Base-by-base conservation (phyloP, 2,888 invertebrate genomes). In the Megaustenia siamemsis region DNA sequence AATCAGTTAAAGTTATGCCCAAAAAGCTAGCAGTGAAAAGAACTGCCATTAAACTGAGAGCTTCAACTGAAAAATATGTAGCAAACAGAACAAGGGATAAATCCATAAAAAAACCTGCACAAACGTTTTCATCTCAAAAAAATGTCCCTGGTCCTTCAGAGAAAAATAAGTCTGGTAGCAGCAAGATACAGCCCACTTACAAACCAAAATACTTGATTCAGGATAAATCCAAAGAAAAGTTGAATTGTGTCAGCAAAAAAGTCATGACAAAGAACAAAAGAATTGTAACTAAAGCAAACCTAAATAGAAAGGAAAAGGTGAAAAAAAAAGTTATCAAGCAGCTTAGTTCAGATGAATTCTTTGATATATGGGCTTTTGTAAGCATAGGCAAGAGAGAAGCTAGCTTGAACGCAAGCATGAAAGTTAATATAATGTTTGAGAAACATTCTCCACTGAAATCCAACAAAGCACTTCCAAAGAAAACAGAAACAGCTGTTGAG, bases 331-430 rank as follows among this genome's bases (percentile, higher is more conserved):
- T 82, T 56, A 85, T 82, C 49, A 84, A 84, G 77, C 38, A 82
- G 43, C 80, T 83, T 18, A 82, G 73, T 21, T 56, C 78, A 76
- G 82, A 82, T 38, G 71, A 85, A 43, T 83, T 79, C 45, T 73
- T 87, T n/a, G 86, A 85, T 35, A 66, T 85, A 6, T 83, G 86
- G 71, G 63, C 73, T 12, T 77, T 83, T 12, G 86, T 80, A 45
- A 85, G 88, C 38, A 88, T 90, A 76, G 86, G 89, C 12, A 90
- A 90, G 82, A 82, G 92, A 10, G 90, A 91, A 85, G 92, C 92
- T 66, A 92, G 92, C 87, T 82, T 92, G 49, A 91, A 91, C 87
- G 92, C 92, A 35, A 86, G 89, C 43, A 90, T 90, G 35, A 89
- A 89, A 83, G 89, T 91, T 35, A 90, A 92, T 79, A 90, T 92